Evolutionary conservation across 2,888 invertebrate genomes (phyloP), one percentile per base, ranked within the genome.

Genomic region (Archips crataeganus): DNA sequence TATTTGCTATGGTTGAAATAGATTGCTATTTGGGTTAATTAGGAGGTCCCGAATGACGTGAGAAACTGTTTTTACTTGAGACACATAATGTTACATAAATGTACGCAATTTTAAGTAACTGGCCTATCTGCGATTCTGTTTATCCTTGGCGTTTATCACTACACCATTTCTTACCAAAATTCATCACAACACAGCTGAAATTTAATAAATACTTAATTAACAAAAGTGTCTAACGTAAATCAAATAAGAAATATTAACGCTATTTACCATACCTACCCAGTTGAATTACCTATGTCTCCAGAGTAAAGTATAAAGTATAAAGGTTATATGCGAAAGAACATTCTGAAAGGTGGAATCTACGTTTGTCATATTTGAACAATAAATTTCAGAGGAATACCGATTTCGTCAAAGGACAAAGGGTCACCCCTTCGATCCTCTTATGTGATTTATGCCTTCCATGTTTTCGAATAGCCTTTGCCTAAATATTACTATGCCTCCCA

Each of bases 401-500:
- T 69, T 70, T 65, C 47, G 70, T 67, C 75, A 84, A 84, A 80
- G 81, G 78, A 79, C 76, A 75, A 83, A 83, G 78, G 77, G 74
- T 75, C 77, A 71, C 74, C 76, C 81, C 80, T 86, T 85, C 85
- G 85, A 92, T 89, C 90, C 87, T 90, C 89, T 91, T 90, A 90
- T 84, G 84, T 85, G 90, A 90, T 92, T 92, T 91, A 88, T 89
- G 86, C 85, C 83, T 87, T 83, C 84, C 86, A 84, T 85, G 85
- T 87, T 86, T 84, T 80, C 80, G 79, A 80, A 77, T 75, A 82
- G 80, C 84, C 82, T 84, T 83, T 78, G 76, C 79, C 77, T 84
- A 85, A 90, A 90, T 90, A 90, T 90, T 89, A 82, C 85, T 84
- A 86, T 89, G 91, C 90, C 93, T 91, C 89, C 91, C 90, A 91